Percentiles rank a stretch among this genome's conserved stretches.
These are phyloP conservation scores for Bombycilla garrulus DNA, from an alignment of 2,113 vertebrate genomes.

Conservation along the genomic window DNA sequence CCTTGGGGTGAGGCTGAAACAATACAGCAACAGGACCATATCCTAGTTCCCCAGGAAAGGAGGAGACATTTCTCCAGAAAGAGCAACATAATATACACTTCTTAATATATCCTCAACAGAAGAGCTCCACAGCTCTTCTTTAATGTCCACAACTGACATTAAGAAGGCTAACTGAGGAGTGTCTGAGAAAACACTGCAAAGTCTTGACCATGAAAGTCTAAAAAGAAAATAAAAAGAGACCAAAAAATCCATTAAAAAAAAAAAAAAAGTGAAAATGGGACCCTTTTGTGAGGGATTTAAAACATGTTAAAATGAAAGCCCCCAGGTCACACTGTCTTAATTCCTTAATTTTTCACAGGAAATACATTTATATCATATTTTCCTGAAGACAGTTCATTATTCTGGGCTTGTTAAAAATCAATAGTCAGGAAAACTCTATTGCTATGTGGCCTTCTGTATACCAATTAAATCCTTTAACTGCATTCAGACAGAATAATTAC, in stretches of 20 bases:
- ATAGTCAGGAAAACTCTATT: neutral
- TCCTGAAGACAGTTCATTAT: constrained; percentile 2
- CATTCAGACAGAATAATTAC: constrained; percentile 19
- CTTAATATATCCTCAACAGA: neutral
- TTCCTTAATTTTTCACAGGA: neutral
- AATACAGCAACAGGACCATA: neutral
- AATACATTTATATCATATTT: constrained; percentile 18
- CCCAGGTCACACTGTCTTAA: neutral
- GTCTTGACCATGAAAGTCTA: neutral
- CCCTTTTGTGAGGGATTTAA: neutral
- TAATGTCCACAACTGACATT: neutral
- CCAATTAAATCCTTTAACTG: constrained; percentile 20
- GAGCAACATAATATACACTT: neutral
- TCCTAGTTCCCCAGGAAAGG: neutral
- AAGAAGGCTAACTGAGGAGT: neutral
- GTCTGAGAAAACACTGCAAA: neutral
- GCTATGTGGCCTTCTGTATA: neutral
- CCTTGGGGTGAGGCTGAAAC: neutral
- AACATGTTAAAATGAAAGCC: neutral
- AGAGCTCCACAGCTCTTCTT: neutral
- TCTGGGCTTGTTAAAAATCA: constrained; percentile 30
- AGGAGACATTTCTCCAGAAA: neutral
- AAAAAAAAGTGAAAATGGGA: neutral
- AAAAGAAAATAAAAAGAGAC: neutral
- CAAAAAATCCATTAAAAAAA: neutral